Evolutionary conservation across 2,797 vertebrate species (phyloP), one percentile per base, ranked within the genome.

Genomic region (Cryptoblepharus egeriae): DNA sequence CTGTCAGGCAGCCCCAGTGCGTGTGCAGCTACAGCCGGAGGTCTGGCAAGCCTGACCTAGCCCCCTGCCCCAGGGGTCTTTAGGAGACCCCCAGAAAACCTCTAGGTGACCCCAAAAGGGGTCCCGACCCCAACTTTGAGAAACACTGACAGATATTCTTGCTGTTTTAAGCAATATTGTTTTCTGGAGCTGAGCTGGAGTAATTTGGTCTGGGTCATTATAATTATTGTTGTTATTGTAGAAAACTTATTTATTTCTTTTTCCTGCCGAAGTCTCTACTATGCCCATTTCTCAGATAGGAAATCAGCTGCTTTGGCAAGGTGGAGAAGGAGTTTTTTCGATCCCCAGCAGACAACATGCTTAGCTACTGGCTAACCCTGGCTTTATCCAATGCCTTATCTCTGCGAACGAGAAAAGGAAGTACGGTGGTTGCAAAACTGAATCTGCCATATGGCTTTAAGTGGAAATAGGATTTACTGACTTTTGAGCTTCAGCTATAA

Each of bases 391-490:
- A 16, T 49, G 39, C 42, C 24, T 75, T 69, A 68, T 15, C 37
- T 3, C 6, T 22, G 37, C 58, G n/a, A 58, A n/a, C 32, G 79
- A 60, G 22, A 74, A 67, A 74, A 55, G 57, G 16, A 72, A 58
- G n/a, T 20, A 16, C n/a, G 10, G 63, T 28, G 58, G 24, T 74
- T 79, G 61, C 37, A 73, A 79, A 52, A 74, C 60, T 26, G 28
- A 37, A 26, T 37, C 71, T 49, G 55, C 77, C 77, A 75, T 61
- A 75, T 68, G 63, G 71, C 55, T 84, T 84, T 60, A 74, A 84
- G 82, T 85, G 74, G 70, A 89, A 77, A 15, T 82, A 87, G 70
- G 18, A 68, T 70, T 73, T 83, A 67, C 3, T 79, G 74, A 73
- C 61, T 63, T 87, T n/a, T 81, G 42, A 77, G 15, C 77, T 85